phyloP scores from a whole-genome alignment of 92 coral and sea anemone genomes.

The Epizoanthus scotinus region DNA sequence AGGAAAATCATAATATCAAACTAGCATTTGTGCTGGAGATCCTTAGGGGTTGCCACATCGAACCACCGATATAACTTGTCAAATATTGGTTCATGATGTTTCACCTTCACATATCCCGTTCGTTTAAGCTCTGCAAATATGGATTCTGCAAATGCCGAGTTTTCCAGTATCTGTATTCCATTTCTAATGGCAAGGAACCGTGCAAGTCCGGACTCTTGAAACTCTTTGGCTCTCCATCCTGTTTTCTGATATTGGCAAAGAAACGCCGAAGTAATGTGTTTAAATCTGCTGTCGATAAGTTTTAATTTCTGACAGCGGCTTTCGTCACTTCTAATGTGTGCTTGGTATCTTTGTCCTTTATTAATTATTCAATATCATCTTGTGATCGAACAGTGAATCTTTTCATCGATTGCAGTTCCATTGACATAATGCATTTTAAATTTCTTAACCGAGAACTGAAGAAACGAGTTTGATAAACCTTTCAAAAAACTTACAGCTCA shows the following conservation, averaged over 20 bases:
- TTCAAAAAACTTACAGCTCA: too few relatives aligned
- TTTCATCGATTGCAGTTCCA: too few relatives aligned
- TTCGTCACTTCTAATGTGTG: too few relatives aligned
- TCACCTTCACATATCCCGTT: conserved; percentile 17
- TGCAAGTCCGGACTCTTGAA: conserved; percentile 6
- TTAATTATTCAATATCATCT: too few relatives aligned
- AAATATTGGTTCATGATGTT: conserved; percentile 29
- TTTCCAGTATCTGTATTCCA: neutral
- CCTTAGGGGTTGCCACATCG: neutral
- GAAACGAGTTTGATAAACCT: too few relatives aligned
- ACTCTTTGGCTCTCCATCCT: neutral
- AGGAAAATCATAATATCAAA: conserved; percentile 30
- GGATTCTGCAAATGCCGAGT: conserved; percentile 24
- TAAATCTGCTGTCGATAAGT: neutral
- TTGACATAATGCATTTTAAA: too few relatives aligned
- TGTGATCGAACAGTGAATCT: too few relatives aligned
- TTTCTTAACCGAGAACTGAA: too few relatives aligned
- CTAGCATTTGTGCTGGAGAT: conserved; percentile 23
- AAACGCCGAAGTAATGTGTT: neutral
- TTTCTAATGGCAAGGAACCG: neutral
- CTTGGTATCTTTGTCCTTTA: too few relatives aligned
- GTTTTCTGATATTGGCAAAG: neutral
- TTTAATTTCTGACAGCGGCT: neutral
- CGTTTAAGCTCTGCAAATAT: conserved; percentile 20
- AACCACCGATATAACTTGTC: conserved; percentile 4